Evolutionary conservation across 2,113 vertebrate genomes (phyloP).

Genomic region (Prinia subflava): DNA sequence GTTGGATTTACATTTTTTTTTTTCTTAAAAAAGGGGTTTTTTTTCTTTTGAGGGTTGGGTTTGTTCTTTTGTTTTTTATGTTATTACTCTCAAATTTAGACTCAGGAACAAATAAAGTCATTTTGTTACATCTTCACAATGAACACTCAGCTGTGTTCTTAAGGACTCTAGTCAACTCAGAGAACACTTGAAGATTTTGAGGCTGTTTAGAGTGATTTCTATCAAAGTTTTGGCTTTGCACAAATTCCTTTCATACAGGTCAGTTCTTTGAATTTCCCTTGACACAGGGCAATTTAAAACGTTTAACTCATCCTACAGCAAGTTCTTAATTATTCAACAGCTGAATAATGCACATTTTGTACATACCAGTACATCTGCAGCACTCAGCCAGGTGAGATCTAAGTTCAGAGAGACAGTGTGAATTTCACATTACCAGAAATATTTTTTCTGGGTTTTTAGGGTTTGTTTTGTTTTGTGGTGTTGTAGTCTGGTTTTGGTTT

Average conservation of each 20-base stretch:
- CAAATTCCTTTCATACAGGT: neutral
- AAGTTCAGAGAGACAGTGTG: neutral
- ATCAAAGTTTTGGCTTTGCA: neutral
- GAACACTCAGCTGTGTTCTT: neutral
- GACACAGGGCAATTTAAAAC: neutral
- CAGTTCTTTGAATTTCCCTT: neutral
- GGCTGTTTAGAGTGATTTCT: neutral
- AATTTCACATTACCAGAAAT: neutral
- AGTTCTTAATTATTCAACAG: neutral
- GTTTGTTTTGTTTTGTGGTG: neutral
- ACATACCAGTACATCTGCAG: neutral
- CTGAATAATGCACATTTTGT: neutral
- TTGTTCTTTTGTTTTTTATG: neutral
- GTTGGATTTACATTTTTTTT: neutral
- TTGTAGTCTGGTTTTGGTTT: neutral
- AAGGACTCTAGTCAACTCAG: neutral
- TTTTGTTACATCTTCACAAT: neutral
- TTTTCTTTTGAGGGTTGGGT: neutral
- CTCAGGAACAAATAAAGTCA: neutral
- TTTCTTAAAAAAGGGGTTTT: rapidly evolving
- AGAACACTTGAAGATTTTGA: neutral
- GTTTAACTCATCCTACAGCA: neutral
- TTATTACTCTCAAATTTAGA: neutral
- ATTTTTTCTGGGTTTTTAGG: too few species aligned
- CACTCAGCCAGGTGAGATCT: neutral